A percentile compares a stretch with the other conserved stretches of the same genome.
Conservation (phyloP, 2,113 vertebrate species). For the Oceanodroma tethys region DNA sequence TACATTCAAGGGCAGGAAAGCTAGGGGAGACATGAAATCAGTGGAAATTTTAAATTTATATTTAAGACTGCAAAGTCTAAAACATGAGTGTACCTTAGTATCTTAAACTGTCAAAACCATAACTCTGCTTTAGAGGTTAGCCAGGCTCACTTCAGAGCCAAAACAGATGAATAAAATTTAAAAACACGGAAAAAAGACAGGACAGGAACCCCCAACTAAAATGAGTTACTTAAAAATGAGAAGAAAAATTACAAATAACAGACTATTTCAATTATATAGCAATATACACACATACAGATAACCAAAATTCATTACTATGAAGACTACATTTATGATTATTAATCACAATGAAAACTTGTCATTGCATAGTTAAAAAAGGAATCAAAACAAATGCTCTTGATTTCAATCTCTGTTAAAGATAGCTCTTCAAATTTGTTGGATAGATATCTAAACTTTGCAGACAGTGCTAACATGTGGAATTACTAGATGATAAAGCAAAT, state of each 20-base stretch:
- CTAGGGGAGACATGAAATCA: not conserved
- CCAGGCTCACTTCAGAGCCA: not conserved
- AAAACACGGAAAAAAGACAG: not conserved
- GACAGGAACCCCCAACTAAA: not conserved
- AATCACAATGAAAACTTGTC: not conserved
- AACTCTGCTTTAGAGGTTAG: not conserved
- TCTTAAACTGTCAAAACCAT: not conserved
- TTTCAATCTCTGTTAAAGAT: not conserved
- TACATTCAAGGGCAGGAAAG: not conserved
- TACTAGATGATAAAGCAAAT: not conserved
- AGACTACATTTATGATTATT: not conserved
- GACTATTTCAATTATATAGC: not conserved
- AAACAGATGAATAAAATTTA: not conserved
- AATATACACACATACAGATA: not conserved
- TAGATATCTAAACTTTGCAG: not conserved
- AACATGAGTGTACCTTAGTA: not conserved
- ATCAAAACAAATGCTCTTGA: not conserved
- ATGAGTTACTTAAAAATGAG: not conserved
- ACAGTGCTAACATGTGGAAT: not conserved
- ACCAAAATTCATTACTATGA: not conserved
- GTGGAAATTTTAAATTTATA: not conserved
- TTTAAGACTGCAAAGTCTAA: not conserved
- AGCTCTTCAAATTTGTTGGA: not conserved
- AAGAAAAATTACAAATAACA: not conserved
- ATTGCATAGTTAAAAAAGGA: not conserved